phyloP scores from a whole-genome alignment of 2,888 invertebrate genomes.

The Meliscaeva auricollis region DNA sequence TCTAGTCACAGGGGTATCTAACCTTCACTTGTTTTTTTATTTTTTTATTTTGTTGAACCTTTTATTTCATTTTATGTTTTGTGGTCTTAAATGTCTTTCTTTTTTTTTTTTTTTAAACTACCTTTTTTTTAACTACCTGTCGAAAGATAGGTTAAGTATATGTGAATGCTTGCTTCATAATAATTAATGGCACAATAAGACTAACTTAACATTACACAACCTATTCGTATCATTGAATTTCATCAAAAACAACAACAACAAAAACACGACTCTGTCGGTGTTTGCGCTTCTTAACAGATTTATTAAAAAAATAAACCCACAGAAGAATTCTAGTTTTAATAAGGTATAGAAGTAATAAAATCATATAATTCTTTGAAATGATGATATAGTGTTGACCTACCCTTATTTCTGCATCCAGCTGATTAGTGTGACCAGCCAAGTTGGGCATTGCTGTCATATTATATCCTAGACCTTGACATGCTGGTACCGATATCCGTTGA shows the following conservation, averaged over 20 bases:
- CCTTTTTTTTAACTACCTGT: constrained; percentile 63
- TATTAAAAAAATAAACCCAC: background rate
- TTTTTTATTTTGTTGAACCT: constrained; percentile 35
- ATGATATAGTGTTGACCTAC: constrained; percentile 86
- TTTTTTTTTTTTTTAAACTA: background rate
- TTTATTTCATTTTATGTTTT: constrained; percentile 21
- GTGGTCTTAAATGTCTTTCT: constrained; percentile 9
- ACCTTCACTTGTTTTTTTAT: constrained; percentile 4
- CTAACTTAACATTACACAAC: background rate
- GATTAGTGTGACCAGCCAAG: constrained; percentile 91
- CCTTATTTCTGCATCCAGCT: constrained; percentile 92
- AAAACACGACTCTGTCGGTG: background rate
- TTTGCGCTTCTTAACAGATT: background rate
- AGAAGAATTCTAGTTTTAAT: constrained; percentile 11
- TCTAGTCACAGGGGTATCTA: background rate
- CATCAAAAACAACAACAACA: constrained; percentile 14
- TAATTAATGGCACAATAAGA: constrained; percentile 13
- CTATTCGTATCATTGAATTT: constrained; percentile 19
- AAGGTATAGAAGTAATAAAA: background rate
- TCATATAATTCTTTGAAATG: too few relatives aligned
- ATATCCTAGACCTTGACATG: constrained; percentile 93
- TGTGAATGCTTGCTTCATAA: constrained; percentile 21
- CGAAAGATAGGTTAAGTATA: constrained; percentile 42
- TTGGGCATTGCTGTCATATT: constrained; percentile 95
- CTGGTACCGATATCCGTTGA: constrained; percentile 91